A percentile compares a stretch with the other conserved stretches of the same genome.
These are phyloP conservation scores for Philotrypesis tridentata DNA, from an alignment of 1,140 invertebrate genomes.

Conservation along the genomic window DNA sequence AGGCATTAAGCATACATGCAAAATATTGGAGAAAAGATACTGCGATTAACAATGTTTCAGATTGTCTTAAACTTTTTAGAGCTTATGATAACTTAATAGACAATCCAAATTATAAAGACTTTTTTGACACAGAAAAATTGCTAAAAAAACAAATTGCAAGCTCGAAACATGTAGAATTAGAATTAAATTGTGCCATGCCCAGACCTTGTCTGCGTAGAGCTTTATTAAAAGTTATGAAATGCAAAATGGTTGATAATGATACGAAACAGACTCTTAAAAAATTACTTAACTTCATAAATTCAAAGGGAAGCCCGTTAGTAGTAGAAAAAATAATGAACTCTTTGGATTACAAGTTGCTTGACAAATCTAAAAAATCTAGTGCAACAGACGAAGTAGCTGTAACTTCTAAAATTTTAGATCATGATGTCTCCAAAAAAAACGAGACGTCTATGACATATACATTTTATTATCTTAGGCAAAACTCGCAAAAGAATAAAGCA, in stretches of 20 bases:
- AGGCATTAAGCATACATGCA: neutral
- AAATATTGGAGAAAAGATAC: slow-evolving; percentile 12
- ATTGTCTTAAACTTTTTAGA: neutral
- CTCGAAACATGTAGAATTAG: neutral
- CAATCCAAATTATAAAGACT: neutral
- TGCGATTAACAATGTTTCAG: neutral
- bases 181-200: slow-evolving; percentile 28
- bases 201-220: slow-evolving; percentile 11
- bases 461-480: too few species aligned
- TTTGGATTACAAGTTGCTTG: too few species aligned
- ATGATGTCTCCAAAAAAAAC: too few species aligned
- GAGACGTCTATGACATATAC: too few species aligned
- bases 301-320: slow-evolving; percentile 1
- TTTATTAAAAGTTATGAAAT: neutral
- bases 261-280: neutral
- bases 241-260: neutral
- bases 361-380: too few species aligned
- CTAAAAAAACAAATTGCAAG: neutral
- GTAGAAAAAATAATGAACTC: too few species aligned
- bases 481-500: too few species aligned
- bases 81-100: slow-evolving; percentile 16
- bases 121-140: neutral
- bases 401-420: too few species aligned
- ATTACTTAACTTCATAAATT: too few species aligned
- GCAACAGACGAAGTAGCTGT: too few species aligned